Conservation (phyloP, 1,140 invertebrate species). For the Tribolium madens region DNA sequence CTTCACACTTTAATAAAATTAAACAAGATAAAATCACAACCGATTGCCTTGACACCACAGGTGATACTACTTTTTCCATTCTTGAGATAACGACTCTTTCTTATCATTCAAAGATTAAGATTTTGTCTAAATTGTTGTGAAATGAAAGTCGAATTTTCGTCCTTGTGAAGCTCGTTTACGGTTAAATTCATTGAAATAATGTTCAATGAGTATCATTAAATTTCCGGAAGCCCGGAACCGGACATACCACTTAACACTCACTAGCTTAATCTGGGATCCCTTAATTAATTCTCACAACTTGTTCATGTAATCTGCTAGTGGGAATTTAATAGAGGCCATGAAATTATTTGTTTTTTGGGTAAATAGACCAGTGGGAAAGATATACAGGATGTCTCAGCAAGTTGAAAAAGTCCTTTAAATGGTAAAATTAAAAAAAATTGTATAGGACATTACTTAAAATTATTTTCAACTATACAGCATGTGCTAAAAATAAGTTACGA, state of each 20-base stretch:
- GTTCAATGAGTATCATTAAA: background rate
- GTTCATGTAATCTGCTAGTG: slow-evolving; percentile 1
- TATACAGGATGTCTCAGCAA: no score
- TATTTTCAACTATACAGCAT: no score
- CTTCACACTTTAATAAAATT: background rate
- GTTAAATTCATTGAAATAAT: background rate
- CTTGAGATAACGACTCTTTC: background rate
- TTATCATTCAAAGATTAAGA: background rate
- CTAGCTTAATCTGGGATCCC: slow-evolving; percentile 23
- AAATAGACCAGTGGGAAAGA: no score
- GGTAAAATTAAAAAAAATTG: no score
- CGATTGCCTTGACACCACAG: background rate
- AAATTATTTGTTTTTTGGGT: no score
- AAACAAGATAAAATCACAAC: background rate
- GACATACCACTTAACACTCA: slow-evolving; percentile 33
- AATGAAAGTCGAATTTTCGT: background rate
- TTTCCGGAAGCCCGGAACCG: slow-evolving; percentile 15
- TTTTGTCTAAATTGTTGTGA: no score
- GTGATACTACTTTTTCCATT: background rate
- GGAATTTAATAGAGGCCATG: background rate
- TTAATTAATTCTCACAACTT: slow-evolving; percentile 35
- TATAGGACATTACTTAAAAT: no score
- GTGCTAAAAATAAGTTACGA: no score
- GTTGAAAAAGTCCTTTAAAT: no score
- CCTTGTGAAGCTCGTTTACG: background rate